Evolutionary conservation across 2,888 invertebrate species (phyloP), one percentile per base, ranked within the genome.

Genomic region (Cancer borealis): DNA sequence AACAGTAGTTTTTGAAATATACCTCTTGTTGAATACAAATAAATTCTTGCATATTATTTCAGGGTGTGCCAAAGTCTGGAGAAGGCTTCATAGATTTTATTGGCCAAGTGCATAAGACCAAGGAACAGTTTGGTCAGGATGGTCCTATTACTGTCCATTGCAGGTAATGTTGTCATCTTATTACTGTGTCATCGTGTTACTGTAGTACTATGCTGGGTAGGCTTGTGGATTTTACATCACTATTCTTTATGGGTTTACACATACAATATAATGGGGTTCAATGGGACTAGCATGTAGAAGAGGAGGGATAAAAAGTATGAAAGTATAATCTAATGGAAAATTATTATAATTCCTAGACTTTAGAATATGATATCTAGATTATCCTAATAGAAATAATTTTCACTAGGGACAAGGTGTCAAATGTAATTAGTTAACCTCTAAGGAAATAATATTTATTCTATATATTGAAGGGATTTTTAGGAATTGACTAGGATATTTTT

Each of bases 81-180:
- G 99, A 99, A 96, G 99, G 99, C 84, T 99, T 99, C 97, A 99
- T 99, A 96, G 99, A 99, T 97, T 99, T 99, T 97, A 98, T 99
- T 96, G 99, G 99, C 10, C 99, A 99, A 97, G 99, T 99, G 91
- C 99, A 99, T 97, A 99, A 99, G 97, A 99, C 99, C 92, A 99
- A 99, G 97, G 99, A 99, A 96, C 99, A 99, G 97, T 99, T 99
- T 96, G 99, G 99, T 8, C 99, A 99, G 96, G 99, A 99, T 96
- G 99, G 99, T 12, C 99, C 99, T 0, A 99, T 99, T 96, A 99
- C 99, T 91, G 99, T 99, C 47, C 99, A 99, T 97, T 99, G 99
- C 98, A 98, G 98, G 98, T 98, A 96, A 95, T 73, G 17, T 2
- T 47, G 1, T 73, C n/a, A 21, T 26, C 10, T 26, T 1, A 73